A percentile compares a stretch with the other conserved stretches of the same genome.
These are phyloP conservation scores for Platorchestia sp. DNA, from an alignment of 1,140 invertebrate genomes.

Conservation along the genomic window DNA sequence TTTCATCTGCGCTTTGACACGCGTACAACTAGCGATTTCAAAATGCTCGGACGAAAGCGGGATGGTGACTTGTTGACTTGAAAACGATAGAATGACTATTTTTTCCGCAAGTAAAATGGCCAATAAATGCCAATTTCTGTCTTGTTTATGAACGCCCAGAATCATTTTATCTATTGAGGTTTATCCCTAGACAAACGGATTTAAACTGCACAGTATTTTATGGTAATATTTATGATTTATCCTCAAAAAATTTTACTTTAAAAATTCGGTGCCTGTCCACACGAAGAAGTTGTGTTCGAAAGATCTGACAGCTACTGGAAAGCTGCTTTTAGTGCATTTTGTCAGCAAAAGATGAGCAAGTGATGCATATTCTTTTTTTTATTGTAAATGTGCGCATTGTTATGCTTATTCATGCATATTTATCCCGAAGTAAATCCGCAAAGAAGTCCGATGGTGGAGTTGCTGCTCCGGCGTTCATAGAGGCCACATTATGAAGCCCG, in stretches of 20 bases:
- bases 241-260: not conserved
- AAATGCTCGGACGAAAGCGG: not conserved
- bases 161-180: not conserved
- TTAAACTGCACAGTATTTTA: not conserved
- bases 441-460: not conserved
- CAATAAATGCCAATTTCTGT: not conserved
- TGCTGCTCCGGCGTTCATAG: not conserved
- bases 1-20: not conserved
- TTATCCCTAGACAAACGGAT: not conserved
- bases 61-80: too few relatives aligned
- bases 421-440: not conserved
- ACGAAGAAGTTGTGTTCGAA: not conserved
- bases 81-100: not conserved
- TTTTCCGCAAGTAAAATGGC: not conserved
- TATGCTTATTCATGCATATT: not conserved
- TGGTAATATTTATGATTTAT: not conserved
- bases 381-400: not conserved
- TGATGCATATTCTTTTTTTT: not conserved
- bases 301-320: not conserved
- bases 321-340: not conserved
- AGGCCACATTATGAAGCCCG: slow-evolving; percentile 8
- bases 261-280: not conserved
- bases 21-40: not conserved
- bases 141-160: not conserved
- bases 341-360: not conserved